Evolutionary conservation across 2,888 invertebrate species (phyloP), one percentile per base, ranked within the genome.

Genomic region (Gari tellinella): DNA sequence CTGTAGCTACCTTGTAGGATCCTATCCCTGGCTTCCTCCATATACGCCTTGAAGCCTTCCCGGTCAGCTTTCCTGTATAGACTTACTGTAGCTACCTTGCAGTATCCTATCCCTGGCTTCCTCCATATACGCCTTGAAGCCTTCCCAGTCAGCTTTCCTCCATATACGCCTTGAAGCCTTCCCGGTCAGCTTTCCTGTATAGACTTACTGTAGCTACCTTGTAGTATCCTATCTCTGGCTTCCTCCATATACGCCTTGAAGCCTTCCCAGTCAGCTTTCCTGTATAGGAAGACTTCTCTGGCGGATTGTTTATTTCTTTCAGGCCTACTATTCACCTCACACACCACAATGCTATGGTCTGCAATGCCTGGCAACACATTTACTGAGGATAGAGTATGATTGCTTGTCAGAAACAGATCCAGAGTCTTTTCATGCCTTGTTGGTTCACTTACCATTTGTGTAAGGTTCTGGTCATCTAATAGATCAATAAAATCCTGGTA

Each of bases 371-470:
- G 25, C 10, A 23, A 19, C 1, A 57, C 41, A 21, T 65, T 15
- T 23, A 38, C 56, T 25, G 38, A 17, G 19, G 56, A 38, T 25
- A 64, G 21, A 38, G 40, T 65, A 17, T 25, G 57, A 19, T 57
- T 57, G 19, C 57, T 49, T 8, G 43, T 57, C 3, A 65, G 48
- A 21, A 57, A 57, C 12, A 53, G 31, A 37, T 53, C 43, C 23
- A 40, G 52, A 26, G 43, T 52, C 7, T 41, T 53, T 26, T 52
- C n/a, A 7, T 40, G 14, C 19, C 52, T 62, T n/a, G 43, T 62
- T 7, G 14, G 19, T n/a, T 53, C 53, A 38, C 31, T 65, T 5
- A 65, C 57, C 65, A 65, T 65, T 25, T 57, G 51, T 14, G 53
- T 38, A 17, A 64, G 21, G 48, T 43, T 55, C 10, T 55, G 55